Conservation (phyloP, 2,113 vertebrate genomes). For the Otolemur garnettii region DNA sequence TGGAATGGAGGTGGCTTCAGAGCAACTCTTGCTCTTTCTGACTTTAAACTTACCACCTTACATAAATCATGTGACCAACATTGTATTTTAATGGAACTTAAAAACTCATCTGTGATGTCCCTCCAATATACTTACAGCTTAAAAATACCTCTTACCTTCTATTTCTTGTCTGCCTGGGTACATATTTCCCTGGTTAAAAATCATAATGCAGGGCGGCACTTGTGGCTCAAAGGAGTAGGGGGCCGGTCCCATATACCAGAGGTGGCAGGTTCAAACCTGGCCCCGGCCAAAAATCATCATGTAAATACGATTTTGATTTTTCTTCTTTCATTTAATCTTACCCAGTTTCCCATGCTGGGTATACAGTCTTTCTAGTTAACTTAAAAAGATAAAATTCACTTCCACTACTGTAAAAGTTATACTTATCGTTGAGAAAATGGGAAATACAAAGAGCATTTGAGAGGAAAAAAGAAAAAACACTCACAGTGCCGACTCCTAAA, state of each 20-base stretch:
- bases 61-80: neutral
- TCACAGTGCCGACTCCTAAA: neutral
- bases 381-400: neutral
- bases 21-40: neutral
- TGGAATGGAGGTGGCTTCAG: neutral
- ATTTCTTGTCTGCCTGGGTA: neutral
- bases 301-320: neutral
- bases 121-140: neutral
- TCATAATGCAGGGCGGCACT: too few relatives aligned
- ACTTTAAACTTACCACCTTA: constrained; percentile 30
- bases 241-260: too few relatives aligned
- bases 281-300: too few relatives aligned
- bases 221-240: too few relatives aligned
- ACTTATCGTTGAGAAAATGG: constrained; percentile 32
- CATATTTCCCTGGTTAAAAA: neutral
- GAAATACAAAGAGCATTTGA: constrained; percentile 26
- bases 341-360: neutral
- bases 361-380: neutral
- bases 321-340: neutral
- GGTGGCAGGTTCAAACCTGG: too few relatives aligned
- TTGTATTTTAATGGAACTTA: neutral
- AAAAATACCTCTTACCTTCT: neutral
- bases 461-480: neutral
- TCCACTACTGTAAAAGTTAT: neutral
- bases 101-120: neutral